A percentile compares a stretch with the other conserved stretches of the same genome.
Evolutionary conservation across 1,140 invertebrate genomes (phyloP).

Genomic region (Propsilocerus akamusi): DNA sequence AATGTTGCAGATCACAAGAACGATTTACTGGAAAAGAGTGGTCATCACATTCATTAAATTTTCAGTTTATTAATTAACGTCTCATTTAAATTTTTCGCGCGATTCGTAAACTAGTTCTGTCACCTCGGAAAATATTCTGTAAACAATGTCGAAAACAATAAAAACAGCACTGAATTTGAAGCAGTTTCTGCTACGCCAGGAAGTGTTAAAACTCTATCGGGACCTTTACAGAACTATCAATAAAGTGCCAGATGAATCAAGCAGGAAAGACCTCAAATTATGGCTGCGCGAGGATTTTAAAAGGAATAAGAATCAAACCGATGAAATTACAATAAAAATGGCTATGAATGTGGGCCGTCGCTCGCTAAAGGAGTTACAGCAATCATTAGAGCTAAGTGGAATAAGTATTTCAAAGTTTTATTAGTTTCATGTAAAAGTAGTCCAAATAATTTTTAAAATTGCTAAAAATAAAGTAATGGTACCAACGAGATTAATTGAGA

Average conservation of each 20-base stretch:
- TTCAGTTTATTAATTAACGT: no score
- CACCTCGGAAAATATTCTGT: no score
- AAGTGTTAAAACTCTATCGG: slow-evolving; percentile 56
- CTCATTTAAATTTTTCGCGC: no score
- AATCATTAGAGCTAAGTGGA: slow-evolving; percentile 35
- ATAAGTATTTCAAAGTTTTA: slow-evolving; percentile 8
- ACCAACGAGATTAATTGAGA: slow-evolving; percentile 31
- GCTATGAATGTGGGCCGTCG: slow-evolving; percentile 46
- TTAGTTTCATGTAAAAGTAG: slow-evolving; percentile 10
- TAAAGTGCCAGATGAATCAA: slow-evolving; percentile 39
- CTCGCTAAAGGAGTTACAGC: slow-evolving; percentile 42
- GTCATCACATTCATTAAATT: slow-evolving; percentile 36
- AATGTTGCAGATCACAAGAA: slow-evolving; percentile 71
- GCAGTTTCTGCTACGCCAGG: slow-evolving; percentile 50
- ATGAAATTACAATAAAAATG: slow-evolving; percentile 49
- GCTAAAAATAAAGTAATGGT: slow-evolving; percentile 25
- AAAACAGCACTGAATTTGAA: slow-evolving; percentile 32
- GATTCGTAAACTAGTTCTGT: no score
- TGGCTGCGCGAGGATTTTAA: slow-evolving; percentile 55
- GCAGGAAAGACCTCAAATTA: slow-evolving; percentile 38
- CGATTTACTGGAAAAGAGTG: slow-evolving; percentile 39
- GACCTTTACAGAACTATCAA: slow-evolving; percentile 45
- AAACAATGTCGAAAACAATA: slow-evolving; percentile 25
- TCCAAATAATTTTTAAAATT: slow-evolving; percentile 18
- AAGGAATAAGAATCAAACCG: slow-evolving; percentile 40